Conservation (phyloP, 2,888 invertebrate species). For the Papilio gigon region DNA sequence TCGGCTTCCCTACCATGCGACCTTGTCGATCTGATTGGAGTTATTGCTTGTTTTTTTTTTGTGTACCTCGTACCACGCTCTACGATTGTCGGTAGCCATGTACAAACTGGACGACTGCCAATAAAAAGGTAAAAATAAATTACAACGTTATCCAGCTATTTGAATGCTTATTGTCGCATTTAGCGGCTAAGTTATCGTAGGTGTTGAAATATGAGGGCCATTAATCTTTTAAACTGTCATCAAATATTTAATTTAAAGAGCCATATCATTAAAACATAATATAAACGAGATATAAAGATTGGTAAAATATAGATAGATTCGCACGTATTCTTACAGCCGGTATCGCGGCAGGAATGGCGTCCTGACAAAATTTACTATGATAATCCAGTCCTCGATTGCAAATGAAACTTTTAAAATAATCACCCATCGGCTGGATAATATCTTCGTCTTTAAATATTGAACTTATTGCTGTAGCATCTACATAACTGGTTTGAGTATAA, state of each 20-base stretch:
- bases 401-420: conserved; percentile 77
- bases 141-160: conserved; percentile 41
- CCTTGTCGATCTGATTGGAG: conserved; percentile 35
- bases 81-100: conserved; percentile 37
- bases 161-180: conserved; percentile 34
- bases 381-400: conserved; percentile 61
- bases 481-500: conserved; percentile 64
- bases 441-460: conserved; percentile 57
- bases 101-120: conserved; percentile 45
- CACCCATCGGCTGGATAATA: conserved; percentile 64
- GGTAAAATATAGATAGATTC: conserved; percentile 52
- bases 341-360: conserved; percentile 50
- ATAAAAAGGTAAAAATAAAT: conserved; percentile 47
- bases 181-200: conserved; percentile 14
- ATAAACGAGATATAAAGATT: conserved; percentile 30
- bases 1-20: conserved; percentile 22
- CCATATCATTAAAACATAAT: conserved; percentile 18
- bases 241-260: conserved; percentile 25
- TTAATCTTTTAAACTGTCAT: conserved; percentile 19
- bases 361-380: conserved; percentile 60
- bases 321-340: conserved; percentile 47
- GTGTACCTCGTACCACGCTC: conserved; percentile 34
- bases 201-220: conserved; percentile 1
- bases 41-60: conserved; percentile 38
- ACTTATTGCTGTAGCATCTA: conserved; percentile 56